Evolutionary conservation across 2,113 vertebrate species (phyloP).

Genomic region (Thomomys bottae): DNA sequence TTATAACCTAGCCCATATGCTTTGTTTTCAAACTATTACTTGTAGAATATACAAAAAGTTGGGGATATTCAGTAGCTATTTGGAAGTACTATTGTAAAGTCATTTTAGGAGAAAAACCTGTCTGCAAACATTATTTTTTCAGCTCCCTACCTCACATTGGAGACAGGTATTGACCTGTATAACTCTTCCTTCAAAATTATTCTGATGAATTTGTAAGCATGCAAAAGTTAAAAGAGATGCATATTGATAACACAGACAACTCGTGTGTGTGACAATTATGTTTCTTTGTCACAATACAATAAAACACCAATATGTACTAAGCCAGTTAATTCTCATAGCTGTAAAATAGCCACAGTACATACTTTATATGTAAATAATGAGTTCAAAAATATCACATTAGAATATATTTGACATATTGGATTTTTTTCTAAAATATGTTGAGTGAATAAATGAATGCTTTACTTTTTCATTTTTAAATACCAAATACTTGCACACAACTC

Average conservation of each 20-base stretch:
- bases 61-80: background rate
- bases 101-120: background rate
- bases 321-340: background rate
- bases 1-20: too few species aligned
- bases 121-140: background rate
- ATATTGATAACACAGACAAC: background rate
- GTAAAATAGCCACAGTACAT: background rate
- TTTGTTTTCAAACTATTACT: background rate
- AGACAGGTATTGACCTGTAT: rapidly evolving
- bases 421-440: constrained; percentile 40
- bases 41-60: background rate
- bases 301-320: constrained; percentile 33
- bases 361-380: background rate
- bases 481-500: background rate
- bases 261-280: background rate
- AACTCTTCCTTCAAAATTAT: background rate
- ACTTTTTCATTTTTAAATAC: constrained; percentile 5
- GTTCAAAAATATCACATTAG: background rate
- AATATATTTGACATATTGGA: constrained; percentile 14
- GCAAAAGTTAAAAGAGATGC: background rate
- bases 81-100: background rate
- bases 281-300: constrained; percentile 9
- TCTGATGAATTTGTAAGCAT: background rate
- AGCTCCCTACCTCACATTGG: background rate
- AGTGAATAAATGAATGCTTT: constrained; percentile 1